Percentiles rank a stretch among this genome's conserved stretches.
Conservation (phyloP, 2,888 invertebrate species). For the Tetanocera ferruginea region DNA sequence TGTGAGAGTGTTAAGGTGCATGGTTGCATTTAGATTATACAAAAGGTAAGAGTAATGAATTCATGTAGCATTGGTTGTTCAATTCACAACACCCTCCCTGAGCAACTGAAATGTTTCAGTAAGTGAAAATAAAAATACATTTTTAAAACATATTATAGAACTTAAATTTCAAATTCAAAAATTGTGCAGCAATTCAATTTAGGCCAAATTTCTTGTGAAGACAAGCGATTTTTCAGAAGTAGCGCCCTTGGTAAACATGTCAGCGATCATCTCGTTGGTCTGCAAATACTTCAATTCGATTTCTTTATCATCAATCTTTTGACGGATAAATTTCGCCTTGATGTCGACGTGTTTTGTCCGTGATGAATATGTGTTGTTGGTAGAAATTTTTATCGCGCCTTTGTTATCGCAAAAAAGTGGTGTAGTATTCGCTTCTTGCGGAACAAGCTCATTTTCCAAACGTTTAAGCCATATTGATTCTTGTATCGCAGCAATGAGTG, state of each 20-base stretch:
- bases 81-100: no score
- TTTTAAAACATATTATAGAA: no score
- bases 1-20: no score
- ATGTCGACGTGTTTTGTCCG: constrained; percentile 46
- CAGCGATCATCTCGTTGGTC: constrained; percentile 28
- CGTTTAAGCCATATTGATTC: constrained; percentile 46
- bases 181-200: not conserved
- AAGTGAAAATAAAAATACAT: no score
- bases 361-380: constrained; percentile 38
- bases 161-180: no score
- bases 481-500: constrained; percentile 45
- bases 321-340: constrained; percentile 43
- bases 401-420: constrained; percentile 39
- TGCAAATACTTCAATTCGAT: constrained; percentile 2
- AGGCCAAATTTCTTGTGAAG: not conserved
- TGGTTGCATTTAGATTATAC: no score
- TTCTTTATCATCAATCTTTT: constrained; percentile 30
- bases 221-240: not conserved
- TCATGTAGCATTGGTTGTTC: no score
- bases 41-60: no score
- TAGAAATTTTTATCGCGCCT: constrained; percentile 39
- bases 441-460: constrained; percentile 16
- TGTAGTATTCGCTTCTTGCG: constrained; percentile 10
- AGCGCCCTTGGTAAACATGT: constrained; percentile 28
- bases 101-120: no score